Percentiles rank a stretch among this genome's conserved stretches.
These are phyloP conservation scores for Oedothorax gibbosus DNA, from an alignment of 1,140 invertebrate species.

Conservation along the genomic window DNA sequence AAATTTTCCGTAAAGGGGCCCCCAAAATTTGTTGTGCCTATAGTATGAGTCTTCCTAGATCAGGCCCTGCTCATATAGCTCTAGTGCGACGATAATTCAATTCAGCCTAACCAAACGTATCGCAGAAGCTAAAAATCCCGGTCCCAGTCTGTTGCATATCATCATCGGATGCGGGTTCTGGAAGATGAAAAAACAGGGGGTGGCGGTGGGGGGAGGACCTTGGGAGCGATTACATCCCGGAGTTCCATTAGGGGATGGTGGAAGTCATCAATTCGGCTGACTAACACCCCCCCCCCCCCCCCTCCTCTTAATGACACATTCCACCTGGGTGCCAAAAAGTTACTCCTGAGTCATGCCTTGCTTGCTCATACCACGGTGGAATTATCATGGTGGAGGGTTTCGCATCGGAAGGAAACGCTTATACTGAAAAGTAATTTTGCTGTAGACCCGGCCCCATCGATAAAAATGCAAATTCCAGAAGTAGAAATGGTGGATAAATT, in stretches of 20 bases:
- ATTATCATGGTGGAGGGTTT: background rate
- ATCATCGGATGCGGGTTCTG: conserved; percentile 10
- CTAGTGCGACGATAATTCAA: too few relatives aligned
- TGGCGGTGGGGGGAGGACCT: background rate
- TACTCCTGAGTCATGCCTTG: conserved; percentile 39
- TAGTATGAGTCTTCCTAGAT: too few relatives aligned
- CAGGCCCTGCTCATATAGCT: too few relatives aligned
- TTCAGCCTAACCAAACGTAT: too few relatives aligned
- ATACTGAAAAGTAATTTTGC: background rate
- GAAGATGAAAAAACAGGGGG: conserved; percentile 5
- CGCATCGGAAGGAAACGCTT: background rate
- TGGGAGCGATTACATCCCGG: conserved; percentile 29
- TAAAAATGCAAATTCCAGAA: background rate
- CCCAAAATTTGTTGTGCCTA: too few relatives aligned
- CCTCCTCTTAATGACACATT: conserved; percentile 47
- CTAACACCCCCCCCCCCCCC: conserved; percentile 28
- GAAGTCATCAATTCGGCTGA: conserved; percentile 57
- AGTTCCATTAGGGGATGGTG: conserved; percentile 23
- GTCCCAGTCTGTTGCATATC: conserved; percentile 19
- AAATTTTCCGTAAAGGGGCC: too few relatives aligned
- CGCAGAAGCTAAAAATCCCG: background rate
- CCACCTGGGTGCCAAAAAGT: conserved; percentile 55
- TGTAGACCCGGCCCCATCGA: background rate
- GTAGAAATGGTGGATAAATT: too few relatives aligned
- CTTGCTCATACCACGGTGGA: too few relatives aligned